Conservation (phyloP, 2,888 invertebrate species). For the Patella pellucida region DNA sequence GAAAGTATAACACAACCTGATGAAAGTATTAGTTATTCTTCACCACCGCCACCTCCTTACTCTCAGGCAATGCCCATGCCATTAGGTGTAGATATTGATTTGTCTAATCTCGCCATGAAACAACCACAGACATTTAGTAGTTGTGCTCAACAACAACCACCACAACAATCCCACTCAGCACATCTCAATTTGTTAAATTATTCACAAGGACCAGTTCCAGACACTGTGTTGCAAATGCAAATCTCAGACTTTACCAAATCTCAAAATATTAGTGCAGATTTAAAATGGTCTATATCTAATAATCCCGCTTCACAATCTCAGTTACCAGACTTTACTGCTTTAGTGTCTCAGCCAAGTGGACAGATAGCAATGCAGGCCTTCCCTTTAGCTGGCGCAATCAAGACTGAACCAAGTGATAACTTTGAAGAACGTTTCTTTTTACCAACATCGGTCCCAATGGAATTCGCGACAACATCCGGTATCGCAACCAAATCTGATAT, state of each 20-base stretch:
- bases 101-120: conserved; percentile 75
- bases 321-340: conserved; percentile 61
- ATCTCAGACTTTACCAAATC: conserved; percentile 33
- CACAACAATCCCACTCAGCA: conserved; percentile 25
- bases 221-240: conserved; percentile 35
- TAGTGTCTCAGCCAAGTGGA: conserved; percentile 28
- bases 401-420: conserved; percentile 56
- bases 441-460: conserved; percentile 44
- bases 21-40: conserved; percentile 37
- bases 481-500: conserved; percentile 38
- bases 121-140: conserved; percentile 78
- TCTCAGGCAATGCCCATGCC: conserved; percentile 41
- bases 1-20: conserved; percentile 42
- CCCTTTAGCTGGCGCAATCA: conserved; percentile 43
- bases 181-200: conserved; percentile 23
- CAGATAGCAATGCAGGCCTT: conserved; percentile 32
- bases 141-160: conserved; percentile 68
- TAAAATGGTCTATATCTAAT: conserved; percentile 35
- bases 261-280: conserved; percentile 30
- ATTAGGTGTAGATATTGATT: conserved; percentile 37
- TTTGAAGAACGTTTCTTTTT: conserved; percentile 38
- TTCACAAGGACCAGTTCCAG: conserved; percentile 29
- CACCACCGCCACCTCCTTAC: conserved; percentile 53
- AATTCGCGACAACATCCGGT: conserved; percentile 43
- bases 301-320: conserved; percentile 38